phyloP scores from a whole-genome alignment of 1,140 invertebrate species.

The Papilio polyxenes region DNA sequence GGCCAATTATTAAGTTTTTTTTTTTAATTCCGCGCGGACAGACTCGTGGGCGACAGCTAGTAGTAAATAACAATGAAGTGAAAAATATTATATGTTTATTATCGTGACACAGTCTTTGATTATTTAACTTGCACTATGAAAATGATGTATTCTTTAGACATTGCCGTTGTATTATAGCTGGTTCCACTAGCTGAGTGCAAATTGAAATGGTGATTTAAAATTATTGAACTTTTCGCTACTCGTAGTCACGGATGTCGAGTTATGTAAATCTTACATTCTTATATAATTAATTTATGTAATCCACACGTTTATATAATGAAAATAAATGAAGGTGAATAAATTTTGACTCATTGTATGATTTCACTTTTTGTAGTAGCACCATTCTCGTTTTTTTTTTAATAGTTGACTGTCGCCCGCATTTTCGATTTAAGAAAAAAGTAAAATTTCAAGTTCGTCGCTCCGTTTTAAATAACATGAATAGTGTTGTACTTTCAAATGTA shows the following conservation, averaged over 20 bases:
- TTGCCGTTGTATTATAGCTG: background rate
- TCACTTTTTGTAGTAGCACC: background rate
- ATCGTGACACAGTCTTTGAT: too few relatives aligned
- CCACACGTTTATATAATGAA: background rate
- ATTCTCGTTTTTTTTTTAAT: background rate
- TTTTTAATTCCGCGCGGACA: too few relatives aligned
- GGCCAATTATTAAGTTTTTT: too few relatives aligned
- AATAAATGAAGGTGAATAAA: background rate
- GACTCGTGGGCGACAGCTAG: too few relatives aligned
- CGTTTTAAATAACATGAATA: too few relatives aligned
- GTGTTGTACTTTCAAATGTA: background rate
- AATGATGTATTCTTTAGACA: too few relatives aligned
- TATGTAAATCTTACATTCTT: background rate
- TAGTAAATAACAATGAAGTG: too few relatives aligned
- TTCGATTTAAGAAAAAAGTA: too few relatives aligned
- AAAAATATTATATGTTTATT: too few relatives aligned
- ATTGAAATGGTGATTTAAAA: background rate
- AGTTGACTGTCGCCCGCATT: too few relatives aligned
- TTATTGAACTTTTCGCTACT: background rate
- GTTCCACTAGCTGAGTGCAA: background rate
- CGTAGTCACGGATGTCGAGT: background rate
- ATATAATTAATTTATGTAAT: slow-evolving; percentile 1
- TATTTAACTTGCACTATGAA: too few relatives aligned
- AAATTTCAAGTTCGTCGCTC: too few relatives aligned
- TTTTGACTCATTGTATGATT: background rate